These are phyloP conservation scores for Cataglyphis albicans DNA, from an alignment of 2,888 invertebrate species.

Conservation along the genomic window DNA sequence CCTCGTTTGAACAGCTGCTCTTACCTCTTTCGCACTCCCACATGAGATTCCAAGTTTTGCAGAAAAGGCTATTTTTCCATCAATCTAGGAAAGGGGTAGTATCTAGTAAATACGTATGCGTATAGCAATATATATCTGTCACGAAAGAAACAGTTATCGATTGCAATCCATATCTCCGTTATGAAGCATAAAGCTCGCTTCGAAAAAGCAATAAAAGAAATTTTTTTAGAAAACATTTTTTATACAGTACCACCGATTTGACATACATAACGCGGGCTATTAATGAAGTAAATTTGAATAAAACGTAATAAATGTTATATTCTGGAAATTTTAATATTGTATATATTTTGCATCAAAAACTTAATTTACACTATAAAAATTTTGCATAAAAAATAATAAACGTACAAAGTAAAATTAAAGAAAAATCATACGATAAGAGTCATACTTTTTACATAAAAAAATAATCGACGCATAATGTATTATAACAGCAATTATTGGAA, in stretches of 20 bases:
- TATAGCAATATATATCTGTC: background rate
- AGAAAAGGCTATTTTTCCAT: constrained; percentile 77
- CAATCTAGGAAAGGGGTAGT: constrained; percentile 58
- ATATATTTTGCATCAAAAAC: background rate
- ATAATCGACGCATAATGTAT: too few species aligned
- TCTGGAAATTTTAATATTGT: background rate
- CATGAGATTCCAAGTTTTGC: constrained; percentile 61
- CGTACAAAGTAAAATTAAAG: background rate
- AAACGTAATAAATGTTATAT: background rate
- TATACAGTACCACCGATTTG: background rate
- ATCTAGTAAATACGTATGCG: background rate
- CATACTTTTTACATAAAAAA: background rate
- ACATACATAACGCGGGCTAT: background rate
- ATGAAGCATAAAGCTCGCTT: background rate
- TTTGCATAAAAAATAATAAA: background rate
- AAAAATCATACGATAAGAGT: background rate
- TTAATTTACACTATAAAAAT: background rate
- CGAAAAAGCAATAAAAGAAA: background rate
- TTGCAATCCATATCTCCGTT: background rate
- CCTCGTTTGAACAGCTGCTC: constrained; percentile 79
- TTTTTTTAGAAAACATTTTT: background rate
- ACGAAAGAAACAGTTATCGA: background rate
- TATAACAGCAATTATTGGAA: background rate
- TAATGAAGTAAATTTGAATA: background rate
- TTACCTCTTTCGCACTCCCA: constrained; percentile 71